Evolutionary conservation across 2,113 vertebrate genomes (phyloP), one percentile per base, ranked within the genome.

Genomic region (Misgurnus mizolepis): DNA sequence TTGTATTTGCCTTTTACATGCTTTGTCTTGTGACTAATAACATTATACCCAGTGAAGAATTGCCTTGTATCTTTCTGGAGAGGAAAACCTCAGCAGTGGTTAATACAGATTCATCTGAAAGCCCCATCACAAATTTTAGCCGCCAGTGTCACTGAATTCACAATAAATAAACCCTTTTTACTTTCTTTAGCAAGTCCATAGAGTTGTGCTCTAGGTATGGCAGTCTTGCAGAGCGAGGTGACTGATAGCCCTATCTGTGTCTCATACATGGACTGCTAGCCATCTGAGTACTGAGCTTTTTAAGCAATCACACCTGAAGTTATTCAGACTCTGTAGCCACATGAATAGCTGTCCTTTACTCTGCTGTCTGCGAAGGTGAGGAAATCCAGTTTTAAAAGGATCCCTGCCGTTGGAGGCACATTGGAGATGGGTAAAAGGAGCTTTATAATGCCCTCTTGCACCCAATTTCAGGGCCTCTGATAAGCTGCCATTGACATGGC

Each of bases 381-480:
- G 73, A 79, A 80, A 83, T 81, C 64, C 41, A 68, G 64, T 80
- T 86, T 74, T 76, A 80, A 83, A 81, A 84, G 79, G 78, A 80
- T 80, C 70, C 66, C 67, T 72, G 77, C 68, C n/a, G 14, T 80
- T 72, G 62, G 49, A 55, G 70, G 82, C 58, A 75, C 82, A 77
- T 74, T 77, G 67, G 65, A 86, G 83, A 78, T 69, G 68, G 81
- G 72, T 79, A 71, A 83, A 79, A 77, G 80, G 58, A 78, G 80
- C 77, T 78, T 82, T 75, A 82, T 69, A 76, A 81, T 86, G 76
- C 69, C 83, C 81, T 86, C 74, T 74, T 87, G 86, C 85, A 83
- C 86, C 82, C 84, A 84, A 86, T 85, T 87, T 85, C 82, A 80
- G 68, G 41, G 79, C 41, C 69, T 47, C 78, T 83, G 83, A 85